Percentiles rank a stretch among this genome's conserved stretches.
These are phyloP conservation scores for Cephus pulcher DNA, from an alignment of 2,888 invertebrate species.

Conservation along the genomic window DNA sequence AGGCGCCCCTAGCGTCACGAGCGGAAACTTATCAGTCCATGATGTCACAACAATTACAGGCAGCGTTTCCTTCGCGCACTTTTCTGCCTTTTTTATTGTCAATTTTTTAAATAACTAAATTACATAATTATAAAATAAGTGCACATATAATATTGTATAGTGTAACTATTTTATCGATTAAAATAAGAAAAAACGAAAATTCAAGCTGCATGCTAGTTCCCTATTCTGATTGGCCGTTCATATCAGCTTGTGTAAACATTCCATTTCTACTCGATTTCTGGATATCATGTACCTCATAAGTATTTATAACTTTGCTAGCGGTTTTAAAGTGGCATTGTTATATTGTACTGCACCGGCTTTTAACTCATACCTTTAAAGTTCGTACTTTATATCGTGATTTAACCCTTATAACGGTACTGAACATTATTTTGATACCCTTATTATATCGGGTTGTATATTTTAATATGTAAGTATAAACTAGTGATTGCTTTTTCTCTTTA, in stretches of 20 bases:
- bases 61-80: too few relatives aligned
- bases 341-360: not conserved
- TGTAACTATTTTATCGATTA: too few relatives aligned
- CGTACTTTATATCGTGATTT: not conserved
- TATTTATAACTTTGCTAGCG: not conserved
- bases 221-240: not conserved
- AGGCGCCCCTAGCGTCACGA: too few relatives aligned
- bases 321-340: not conserved
- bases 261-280: not conserved
- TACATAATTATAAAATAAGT: too few relatives aligned
- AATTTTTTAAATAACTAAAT: too few relatives aligned
- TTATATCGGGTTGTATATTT: not conserved
- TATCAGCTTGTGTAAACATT: not conserved
- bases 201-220: too few relatives aligned
- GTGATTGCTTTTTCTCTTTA: not conserved
- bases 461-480: not conserved
- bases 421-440: not conserved
- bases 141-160: too few relatives aligned
- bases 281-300: not conserved
- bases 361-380: not conserved
- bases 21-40: too few relatives aligned
- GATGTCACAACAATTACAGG: too few relatives aligned
- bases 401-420: not conserved
- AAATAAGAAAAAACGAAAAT: too few relatives aligned
- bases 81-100: too few relatives aligned